phyloP scores from a whole-genome alignment of 2,888 invertebrate genomes.

The Tetheella fluctuosa region DNA sequence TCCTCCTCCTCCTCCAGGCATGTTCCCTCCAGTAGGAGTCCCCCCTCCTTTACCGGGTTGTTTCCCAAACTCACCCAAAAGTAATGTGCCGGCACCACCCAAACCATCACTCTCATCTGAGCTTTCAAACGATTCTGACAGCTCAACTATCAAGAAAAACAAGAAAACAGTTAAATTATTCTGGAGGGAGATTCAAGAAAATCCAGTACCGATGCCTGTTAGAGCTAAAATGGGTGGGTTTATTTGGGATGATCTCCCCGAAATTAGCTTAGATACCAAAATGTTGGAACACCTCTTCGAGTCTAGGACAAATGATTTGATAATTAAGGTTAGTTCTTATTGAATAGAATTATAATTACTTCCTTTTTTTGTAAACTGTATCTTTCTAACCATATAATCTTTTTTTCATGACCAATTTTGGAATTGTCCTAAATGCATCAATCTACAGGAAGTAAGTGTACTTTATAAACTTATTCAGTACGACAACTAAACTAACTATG shows the following conservation, averaged over 20 bases:
- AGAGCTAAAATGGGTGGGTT: slow-evolving; percentile 86
- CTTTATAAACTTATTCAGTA: not conserved
- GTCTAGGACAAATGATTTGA: slow-evolving; percentile 97
- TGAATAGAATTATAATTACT: slow-evolving; percentile 5
- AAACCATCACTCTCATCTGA: slow-evolving; percentile 65
- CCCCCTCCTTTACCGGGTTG: slow-evolving; percentile 81
- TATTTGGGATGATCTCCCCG: slow-evolving; percentile 96
- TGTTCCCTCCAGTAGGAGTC: slow-evolving; percentile 78
- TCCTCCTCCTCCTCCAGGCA: slow-evolving; percentile 91
- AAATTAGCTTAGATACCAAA: slow-evolving; percentile 94
- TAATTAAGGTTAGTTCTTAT: slow-evolving; percentile 86
- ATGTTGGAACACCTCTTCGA: slow-evolving; percentile 98
- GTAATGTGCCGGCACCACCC: slow-evolving; percentile 67
- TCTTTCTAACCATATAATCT: slow-evolving; percentile 22
- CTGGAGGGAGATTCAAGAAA: slow-evolving; percentile 97
- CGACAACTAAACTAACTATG: no score
- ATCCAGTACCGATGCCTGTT: slow-evolving; percentile 80
- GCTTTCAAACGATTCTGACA: slow-evolving; percentile 69
- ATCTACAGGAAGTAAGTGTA: slow-evolving; percentile 60
- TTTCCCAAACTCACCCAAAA: slow-evolving; percentile 72
- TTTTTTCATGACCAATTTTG: slow-evolving; percentile 47
- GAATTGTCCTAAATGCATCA: slow-evolving; percentile 10
- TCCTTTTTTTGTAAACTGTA: slow-evolving; percentile 8
- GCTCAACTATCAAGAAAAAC: slow-evolving; percentile 89
- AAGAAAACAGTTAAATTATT: slow-evolving; percentile 99